These are phyloP conservation scores for Thaumatotibia leucotreta DNA, from an alignment of 1,140 invertebrate genomes.

Conservation along the genomic window DNA sequence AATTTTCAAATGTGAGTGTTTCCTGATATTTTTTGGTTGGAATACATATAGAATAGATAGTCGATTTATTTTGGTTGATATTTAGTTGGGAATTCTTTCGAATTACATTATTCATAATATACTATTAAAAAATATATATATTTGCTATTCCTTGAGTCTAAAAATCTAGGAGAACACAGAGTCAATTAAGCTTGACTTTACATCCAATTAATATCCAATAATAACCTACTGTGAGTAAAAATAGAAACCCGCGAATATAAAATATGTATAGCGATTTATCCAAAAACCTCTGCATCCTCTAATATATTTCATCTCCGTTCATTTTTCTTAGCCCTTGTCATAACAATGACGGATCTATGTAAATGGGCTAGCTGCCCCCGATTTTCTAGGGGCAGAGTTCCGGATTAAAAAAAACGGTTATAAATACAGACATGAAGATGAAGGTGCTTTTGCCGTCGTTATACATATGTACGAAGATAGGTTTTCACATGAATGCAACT, in stretches of 20 bases:
- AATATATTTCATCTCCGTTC: neutral
- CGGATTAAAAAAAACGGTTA: neutral
- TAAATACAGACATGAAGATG: neutral
- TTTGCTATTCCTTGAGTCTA: no score
- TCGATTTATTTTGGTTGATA: no score
- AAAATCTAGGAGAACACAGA: no score
- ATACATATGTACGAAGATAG: no score
- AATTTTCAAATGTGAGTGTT: no score
- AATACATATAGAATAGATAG: no score
- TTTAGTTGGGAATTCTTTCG: no score
- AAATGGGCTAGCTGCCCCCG: neutral
- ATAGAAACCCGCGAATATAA: neutral
- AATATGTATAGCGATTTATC: neutral
- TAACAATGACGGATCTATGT: neutral
- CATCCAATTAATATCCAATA: no score
- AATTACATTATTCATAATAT: no score
- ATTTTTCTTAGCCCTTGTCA: neutral
- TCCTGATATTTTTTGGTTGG: no score
- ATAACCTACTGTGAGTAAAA: neutral
- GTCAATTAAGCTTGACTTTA: neutral
- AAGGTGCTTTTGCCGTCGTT: neutral
- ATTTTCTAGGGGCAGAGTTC: neutral
- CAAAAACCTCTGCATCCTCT: neutral
- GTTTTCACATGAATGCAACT: no score
- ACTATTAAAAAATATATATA: no score